Percentiles rank a stretch among this genome's conserved stretches.
These are phyloP conservation scores for Merops nubicus DNA, from an alignment of 2,113 vertebrate genomes.

Conservation along the genomic window DNA sequence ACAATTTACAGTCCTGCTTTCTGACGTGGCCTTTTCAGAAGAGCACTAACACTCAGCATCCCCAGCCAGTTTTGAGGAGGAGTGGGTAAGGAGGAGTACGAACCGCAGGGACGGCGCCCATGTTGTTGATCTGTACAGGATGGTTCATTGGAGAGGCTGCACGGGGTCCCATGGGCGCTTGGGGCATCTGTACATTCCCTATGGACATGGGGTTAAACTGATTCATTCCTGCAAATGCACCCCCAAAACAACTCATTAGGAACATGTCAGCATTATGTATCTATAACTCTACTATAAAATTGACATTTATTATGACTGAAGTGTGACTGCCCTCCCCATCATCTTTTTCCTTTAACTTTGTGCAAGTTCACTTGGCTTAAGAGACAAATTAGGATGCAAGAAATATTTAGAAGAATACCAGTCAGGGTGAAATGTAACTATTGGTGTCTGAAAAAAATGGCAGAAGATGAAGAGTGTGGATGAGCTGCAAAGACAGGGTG, in stretches of 20 bases:
- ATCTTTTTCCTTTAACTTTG: not conserved
- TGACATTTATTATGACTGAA: not conserved
- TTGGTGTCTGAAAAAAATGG: not conserved
- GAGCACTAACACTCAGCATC: not conserved
- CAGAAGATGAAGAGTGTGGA: not conserved
- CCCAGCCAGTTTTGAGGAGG: not conserved
- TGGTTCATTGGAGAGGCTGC: conserved; percentile 93
- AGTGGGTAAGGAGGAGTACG: conserved; percentile 40
- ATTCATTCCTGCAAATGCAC: conserved; percentile 86
- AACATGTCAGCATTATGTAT: not conserved
- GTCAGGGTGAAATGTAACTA: not conserved
- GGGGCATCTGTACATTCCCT: conserved; percentile 92
- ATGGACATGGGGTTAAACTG: conserved; percentile 93
- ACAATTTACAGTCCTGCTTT: not conserved
- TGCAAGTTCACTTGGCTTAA: not conserved
- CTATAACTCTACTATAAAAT: not conserved
- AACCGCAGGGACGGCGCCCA: conserved; percentile 88
- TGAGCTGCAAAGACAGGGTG: not conserved
- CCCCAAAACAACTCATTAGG: conserved; percentile 72
- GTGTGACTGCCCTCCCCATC: not conserved
- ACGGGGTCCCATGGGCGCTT: conserved; percentile 87
- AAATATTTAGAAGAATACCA: not conserved
- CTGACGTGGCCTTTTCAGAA: not conserved
- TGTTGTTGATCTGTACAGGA: conserved; percentile 90
- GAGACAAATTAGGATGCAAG: not conserved